Evolutionary conservation across 2,888 invertebrate species (phyloP).

Genomic region (Apodemia zela): DNA sequence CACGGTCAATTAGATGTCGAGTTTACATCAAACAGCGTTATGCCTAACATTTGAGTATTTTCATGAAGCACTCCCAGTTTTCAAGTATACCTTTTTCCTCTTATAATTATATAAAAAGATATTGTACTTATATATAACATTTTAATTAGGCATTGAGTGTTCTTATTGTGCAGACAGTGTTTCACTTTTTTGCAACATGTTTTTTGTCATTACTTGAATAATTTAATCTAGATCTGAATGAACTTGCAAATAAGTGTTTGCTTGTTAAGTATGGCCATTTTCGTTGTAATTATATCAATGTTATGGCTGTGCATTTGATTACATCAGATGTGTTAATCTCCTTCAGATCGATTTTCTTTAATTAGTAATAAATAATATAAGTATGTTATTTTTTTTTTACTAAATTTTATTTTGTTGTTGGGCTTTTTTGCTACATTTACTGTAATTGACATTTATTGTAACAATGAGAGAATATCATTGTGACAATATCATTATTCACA

Average conservation of each 20-base stretch:
- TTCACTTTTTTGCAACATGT: constrained; percentile 18
- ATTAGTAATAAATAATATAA: constrained; percentile 43
- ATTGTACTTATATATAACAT: constrained; percentile 25
- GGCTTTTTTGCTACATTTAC: constrained; percentile 35
- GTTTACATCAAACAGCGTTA: constrained; percentile 3
- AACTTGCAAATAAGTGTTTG: constrained; percentile 32
- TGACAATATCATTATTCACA: constrained; percentile 7
- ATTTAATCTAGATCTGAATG: constrained; percentile 63
- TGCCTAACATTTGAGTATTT: constrained; percentile 11
- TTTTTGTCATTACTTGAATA: constrained; percentile 43
- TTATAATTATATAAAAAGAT: constrained; percentile 16
- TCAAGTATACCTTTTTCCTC: constrained; percentile 18
- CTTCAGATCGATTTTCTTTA: constrained; percentile 67
- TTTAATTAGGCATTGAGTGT: constrained; percentile 35
- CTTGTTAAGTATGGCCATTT: constrained; percentile 1
- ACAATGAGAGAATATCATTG: constrained; percentile 6
- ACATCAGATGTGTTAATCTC: constrained; percentile 52
- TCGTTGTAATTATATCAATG: constrained; percentile 16
- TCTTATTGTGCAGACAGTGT: constrained; percentile 30
- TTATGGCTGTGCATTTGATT: constrained; percentile 17
- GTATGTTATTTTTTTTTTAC: constrained; percentile 38
- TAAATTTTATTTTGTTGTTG: constrained; percentile 49
- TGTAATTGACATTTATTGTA: constrained; percentile 21
- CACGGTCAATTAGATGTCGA: background rate
- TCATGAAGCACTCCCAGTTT: constrained; percentile 19